These are phyloP conservation scores for Agapostemon virescens DNA, from an alignment of 2,888 invertebrate genomes.

Conservation along the genomic window DNA sequence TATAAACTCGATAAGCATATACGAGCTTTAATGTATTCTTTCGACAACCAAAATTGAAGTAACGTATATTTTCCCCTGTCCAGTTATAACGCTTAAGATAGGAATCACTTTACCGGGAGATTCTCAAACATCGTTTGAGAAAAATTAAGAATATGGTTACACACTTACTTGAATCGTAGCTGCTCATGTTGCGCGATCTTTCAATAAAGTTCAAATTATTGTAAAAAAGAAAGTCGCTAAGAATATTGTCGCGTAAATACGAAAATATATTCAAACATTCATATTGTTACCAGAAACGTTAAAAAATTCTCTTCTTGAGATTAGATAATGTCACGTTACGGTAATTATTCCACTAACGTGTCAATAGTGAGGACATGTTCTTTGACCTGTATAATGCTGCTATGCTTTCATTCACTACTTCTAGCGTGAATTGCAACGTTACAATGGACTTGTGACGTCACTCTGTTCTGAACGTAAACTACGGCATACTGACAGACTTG, in stretches of 20 bases:
- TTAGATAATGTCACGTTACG: neutral
- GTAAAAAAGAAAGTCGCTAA: neutral
- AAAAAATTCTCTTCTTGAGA: neutral
- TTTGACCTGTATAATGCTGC: too few species aligned
- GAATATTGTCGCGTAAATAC: too few species aligned
- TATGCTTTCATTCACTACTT: too few species aligned
- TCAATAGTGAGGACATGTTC: too few species aligned
- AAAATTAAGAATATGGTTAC: too few species aligned
- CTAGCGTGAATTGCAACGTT: too few species aligned
- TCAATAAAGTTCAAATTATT: neutral
- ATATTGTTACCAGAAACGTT: neutral
- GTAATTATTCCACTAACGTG: neutral
- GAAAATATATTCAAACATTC: neutral
- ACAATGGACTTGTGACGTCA: too few species aligned
- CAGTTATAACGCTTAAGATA: neutral
- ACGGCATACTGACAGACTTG: too few species aligned
- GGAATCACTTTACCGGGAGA: neutral
- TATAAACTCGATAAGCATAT: too few species aligned
- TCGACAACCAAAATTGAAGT: neutral
- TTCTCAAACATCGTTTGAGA: neutral
- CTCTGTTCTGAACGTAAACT: too few species aligned
- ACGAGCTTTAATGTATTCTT: too few species aligned
- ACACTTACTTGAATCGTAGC: neutral
- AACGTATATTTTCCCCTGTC: too few species aligned
- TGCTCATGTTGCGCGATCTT: neutral